These are phyloP conservation scores for Burhinus bistriatus DNA, from an alignment of 2,113 vertebrate genomes.

Conservation along the genomic window DNA sequence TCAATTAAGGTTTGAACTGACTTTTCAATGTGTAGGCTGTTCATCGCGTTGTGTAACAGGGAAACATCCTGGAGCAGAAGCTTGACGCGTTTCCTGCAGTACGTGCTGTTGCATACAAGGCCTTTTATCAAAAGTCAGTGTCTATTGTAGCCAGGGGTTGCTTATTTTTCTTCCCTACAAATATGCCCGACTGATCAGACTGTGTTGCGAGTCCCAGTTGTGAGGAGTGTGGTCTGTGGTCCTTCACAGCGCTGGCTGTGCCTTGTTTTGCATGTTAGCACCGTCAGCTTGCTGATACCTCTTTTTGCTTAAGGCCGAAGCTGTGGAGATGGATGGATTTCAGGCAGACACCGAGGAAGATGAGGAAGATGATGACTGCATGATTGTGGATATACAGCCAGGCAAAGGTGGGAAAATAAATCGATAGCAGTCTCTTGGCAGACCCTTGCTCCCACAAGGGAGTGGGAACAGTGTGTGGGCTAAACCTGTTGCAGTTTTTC, in stretches of 20 bases:
- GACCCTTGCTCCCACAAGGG: rapidly evolving
- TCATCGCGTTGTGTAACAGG: rapidly evolving
- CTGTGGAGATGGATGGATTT: conserved; percentile 87
- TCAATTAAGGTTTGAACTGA: not conserved
- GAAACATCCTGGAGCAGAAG: not conserved
- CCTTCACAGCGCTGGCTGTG: rapidly evolving
- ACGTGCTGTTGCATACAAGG: not conserved
- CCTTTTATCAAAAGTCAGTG: not conserved
- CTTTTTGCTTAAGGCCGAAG: conserved; percentile 63
- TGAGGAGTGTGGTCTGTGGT: too few species aligned
- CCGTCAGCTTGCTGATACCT: rapidly evolving
- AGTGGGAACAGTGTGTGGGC: not conserved
- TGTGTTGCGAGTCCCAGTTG: rapidly evolving
- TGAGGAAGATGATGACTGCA: conserved; percentile 79
- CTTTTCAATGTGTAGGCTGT: not conserved
- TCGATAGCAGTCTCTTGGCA: not conserved
- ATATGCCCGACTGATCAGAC: not conserved
- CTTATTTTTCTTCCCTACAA: not conserved
- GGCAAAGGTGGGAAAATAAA: conserved; percentile 68
- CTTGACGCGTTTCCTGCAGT: not conserved
- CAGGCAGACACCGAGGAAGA: conserved; percentile 95
- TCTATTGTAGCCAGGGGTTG: not conserved
- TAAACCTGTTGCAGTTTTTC: not conserved
- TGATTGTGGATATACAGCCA: conserved; percentile 75
- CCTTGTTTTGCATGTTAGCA: rapidly evolving